Percentiles rank a stretch among this genome's conserved stretches.
Evolutionary conservation across 2,888 invertebrate species (phyloP).

Genomic region (Empis livida): DNA sequence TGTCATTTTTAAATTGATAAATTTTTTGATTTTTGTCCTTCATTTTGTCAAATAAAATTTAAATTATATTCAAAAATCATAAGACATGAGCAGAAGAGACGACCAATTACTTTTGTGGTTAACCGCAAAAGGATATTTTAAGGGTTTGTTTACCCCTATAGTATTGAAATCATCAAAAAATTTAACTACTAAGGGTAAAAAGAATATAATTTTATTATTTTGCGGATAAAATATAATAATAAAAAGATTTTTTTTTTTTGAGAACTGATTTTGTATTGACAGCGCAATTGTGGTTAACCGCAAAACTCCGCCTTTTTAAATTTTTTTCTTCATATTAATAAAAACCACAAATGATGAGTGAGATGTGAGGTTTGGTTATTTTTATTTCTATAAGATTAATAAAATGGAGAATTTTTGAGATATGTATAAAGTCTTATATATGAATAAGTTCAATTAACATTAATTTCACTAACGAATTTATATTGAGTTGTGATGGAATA

Average conservation of each 20-base stretch:
- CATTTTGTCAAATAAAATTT: constrained; percentile 10
- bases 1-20: too few relatives aligned
- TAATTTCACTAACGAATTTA: too few relatives aligned
- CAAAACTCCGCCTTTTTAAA: not conserved
- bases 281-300: not conserved
- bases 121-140: constrained; percentile 26
- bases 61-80: not conserved
- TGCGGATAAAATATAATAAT: not conserved
- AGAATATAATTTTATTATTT: not conserved
- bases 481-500: too few relatives aligned
- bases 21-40: constrained; percentile 4
- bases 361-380: constrained; percentile 9
- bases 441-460: too few relatives aligned
- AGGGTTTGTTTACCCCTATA: constrained; percentile 2
- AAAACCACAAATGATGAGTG: constrained; percentile 9
- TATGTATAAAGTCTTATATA: too few relatives aligned
- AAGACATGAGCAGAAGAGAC: constrained; percentile 21
- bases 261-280: not conserved
- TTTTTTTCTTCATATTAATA: too few relatives aligned
- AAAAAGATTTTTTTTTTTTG: not conserved
- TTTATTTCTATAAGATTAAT: constrained; percentile 9
- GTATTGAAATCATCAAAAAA: not conserved
- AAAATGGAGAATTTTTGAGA: constrained; percentile 8
- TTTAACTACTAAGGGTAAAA: not conserved
- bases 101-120: constrained; percentile 38